Base-by-base conservation (phyloP, 2,888 invertebrate species). In the Acanthosepion esculentum region DNA sequence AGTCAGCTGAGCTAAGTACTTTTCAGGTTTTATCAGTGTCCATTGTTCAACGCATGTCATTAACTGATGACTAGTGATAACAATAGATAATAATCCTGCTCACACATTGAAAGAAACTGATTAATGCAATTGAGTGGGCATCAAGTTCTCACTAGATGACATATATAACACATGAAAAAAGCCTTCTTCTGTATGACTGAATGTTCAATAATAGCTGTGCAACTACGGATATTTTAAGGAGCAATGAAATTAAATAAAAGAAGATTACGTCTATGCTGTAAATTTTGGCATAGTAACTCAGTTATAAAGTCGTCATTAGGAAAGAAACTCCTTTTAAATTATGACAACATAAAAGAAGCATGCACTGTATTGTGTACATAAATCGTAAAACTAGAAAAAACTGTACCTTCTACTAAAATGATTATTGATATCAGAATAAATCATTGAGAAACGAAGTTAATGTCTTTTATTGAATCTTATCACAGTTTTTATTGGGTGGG, bases 21-120 rank as follows among this genome's bases (percentile, higher is more conserved):
- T 29, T 78, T 29, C 78, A 78, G 78, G 78, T 78, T 78, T 78
- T 78, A 78, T 78, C 15, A 78, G 78, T 33, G 78, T 78, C 78
- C 78, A 78, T 78, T 78, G 78, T 78, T 78, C 78, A n/a, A n/a
- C n/a, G n/a, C 78, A 78, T n/a, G 78, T 78, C 78, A 78, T 78
- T 78, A 78, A 78, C 78, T 78, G 78, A 78, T 78, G 78, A 78
- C 78, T 78, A n/a, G 78, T n/a, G 78, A 78, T 78, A n/a, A 78
- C n/a, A n/a, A 78, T 78, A n/a, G 78, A n/a, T 78, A n/a, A 78
- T 78, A n/a, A 78, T 78, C 78, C 78, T 33, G 15, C 78, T 78
- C 78, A 15, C n/a, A 78, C 78, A 78, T 78, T 78, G n/a, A 78
- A 78, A 78, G 78, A 78, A 78, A 78, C n/a, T 78, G 78, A 78